A percentile compares a stretch with the other conserved stretches of the same genome.
These are phyloP conservation scores for Mormyrus iriodes DNA, from an alignment of 2,113 vertebrate species.

Conservation along the genomic window DNA sequence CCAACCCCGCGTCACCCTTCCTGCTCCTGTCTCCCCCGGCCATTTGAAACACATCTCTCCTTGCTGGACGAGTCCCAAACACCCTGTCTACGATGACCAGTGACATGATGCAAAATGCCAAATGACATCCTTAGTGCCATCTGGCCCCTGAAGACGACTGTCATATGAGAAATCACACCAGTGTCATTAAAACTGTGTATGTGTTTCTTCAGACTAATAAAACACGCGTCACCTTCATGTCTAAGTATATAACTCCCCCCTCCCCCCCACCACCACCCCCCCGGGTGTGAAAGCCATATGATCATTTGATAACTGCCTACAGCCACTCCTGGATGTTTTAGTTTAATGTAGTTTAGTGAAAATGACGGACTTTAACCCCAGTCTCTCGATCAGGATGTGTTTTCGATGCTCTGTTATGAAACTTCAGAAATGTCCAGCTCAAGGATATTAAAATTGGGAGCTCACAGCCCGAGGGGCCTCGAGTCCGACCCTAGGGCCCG, in stretches of 20 bases:
- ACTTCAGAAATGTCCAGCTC: background rate
- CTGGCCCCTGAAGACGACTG: background rate
- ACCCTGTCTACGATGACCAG: background rate
- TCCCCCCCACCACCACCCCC: too few relatives aligned
- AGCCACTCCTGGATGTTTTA: background rate
- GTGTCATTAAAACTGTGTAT: background rate
- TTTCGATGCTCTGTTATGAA: background rate
- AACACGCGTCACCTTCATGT: background rate
- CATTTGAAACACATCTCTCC: background rate
- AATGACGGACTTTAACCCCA: background rate
- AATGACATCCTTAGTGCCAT: background rate
- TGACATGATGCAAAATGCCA: background rate
- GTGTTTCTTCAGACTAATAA: background rate
- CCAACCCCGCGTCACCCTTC: background rate
- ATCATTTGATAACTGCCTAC: background rate
- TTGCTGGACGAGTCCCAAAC: background rate
- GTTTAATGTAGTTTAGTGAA: background rate
- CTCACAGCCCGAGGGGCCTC: background rate
- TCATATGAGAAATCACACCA: background rate
- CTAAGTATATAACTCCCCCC: background rate
- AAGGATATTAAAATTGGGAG: background rate
- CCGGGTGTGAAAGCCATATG: background rate
- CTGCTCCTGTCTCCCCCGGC: background rate
- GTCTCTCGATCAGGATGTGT: background rate
- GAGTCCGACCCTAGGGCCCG: background rate